phyloP scores from a whole-genome alignment of 2,888 invertebrate genomes.

The Saturnia pavonia region DNA sequence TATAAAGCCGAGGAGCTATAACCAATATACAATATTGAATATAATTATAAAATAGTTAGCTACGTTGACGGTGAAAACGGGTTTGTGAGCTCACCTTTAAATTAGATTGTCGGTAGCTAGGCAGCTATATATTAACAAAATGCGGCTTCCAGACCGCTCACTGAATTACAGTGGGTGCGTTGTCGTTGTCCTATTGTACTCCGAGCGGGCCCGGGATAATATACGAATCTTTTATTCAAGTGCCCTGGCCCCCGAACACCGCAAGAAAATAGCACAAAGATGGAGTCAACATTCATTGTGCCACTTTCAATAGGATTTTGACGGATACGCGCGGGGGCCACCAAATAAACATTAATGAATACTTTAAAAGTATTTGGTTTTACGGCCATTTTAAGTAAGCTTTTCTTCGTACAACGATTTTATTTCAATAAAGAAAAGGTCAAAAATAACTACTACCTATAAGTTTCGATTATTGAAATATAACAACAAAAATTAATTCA shows the following conservation, averaged over 20 bases:
- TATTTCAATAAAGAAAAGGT: background rate
- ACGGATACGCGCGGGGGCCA: constrained; percentile 53
- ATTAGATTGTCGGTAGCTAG: constrained; percentile 51
- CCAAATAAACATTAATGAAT: constrained; percentile 40
- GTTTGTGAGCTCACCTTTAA: constrained; percentile 45
- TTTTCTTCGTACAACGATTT: constrained; percentile 1
- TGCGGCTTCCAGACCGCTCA: constrained; percentile 60
- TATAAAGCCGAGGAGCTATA: background rate
- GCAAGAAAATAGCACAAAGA: constrained; percentile 74
- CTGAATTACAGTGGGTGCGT: constrained; percentile 71
- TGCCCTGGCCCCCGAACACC: constrained; percentile 67
- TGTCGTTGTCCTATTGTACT: constrained; percentile 70
- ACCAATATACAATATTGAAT: background rate
- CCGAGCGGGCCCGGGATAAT: constrained; percentile 64
- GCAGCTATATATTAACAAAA: constrained; percentile 57
- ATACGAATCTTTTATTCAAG: constrained; percentile 80
- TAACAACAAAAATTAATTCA: background rate
- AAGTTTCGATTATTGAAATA: background rate
- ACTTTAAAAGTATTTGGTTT: constrained; percentile 20
- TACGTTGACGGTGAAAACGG: constrained; percentile 24
- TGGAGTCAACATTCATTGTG: constrained; percentile 74
- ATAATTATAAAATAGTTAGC: constrained; percentile 16
- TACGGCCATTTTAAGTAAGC: constrained; percentile 23
- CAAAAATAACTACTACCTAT: background rate
- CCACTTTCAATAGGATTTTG: constrained; percentile 71